A percentile compares a stretch with the other conserved stretches of the same genome.
Evolutionary conservation across 2,888 invertebrate genomes (phyloP).

Genomic region (Hedychridium roseum): DNA sequence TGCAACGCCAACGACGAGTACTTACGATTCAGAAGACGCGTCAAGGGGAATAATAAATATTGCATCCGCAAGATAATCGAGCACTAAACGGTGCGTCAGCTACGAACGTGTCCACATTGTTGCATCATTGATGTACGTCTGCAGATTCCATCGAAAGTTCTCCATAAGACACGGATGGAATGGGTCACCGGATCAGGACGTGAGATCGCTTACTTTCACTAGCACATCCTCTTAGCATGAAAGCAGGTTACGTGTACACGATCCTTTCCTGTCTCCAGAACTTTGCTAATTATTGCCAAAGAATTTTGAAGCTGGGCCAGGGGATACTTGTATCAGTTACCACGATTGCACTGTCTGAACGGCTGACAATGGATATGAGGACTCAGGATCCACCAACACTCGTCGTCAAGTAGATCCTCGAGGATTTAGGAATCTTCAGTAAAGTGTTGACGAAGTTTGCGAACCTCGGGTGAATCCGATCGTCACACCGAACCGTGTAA

Average conservation of each 20-base stretch:
- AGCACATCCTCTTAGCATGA: constrained; percentile 4
- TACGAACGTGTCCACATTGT: background rate
- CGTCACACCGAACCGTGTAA: too few relatives aligned
- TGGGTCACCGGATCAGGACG: constrained; percentile 24
- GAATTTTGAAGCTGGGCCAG: constrained; percentile 21
- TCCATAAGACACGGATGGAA: constrained; percentile 16
- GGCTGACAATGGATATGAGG: background rate
- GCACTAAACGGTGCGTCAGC: background rate
- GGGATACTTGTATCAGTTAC: background rate
- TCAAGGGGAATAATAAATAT: background rate
- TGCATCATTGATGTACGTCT: background rate
- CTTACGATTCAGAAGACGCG: background rate
- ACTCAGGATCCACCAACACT: background rate
- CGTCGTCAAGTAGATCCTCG: too few relatives aligned
- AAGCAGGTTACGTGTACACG: constrained; percentile 1
- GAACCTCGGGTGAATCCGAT: too few relatives aligned
- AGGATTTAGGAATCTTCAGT: too few relatives aligned
- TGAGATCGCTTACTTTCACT: constrained; percentile 20
- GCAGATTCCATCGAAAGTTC: background rate
- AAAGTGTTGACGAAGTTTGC: too few relatives aligned
- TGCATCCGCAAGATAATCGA: background rate
- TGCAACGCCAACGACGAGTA: background rate
- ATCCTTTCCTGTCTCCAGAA: background rate
- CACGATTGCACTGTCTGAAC: constrained; percentile 10
- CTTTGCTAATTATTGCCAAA: constrained; percentile 10